Base-by-base conservation (phyloP, 1,140 invertebrate species). In the Anoplophora glabripennis region DNA sequence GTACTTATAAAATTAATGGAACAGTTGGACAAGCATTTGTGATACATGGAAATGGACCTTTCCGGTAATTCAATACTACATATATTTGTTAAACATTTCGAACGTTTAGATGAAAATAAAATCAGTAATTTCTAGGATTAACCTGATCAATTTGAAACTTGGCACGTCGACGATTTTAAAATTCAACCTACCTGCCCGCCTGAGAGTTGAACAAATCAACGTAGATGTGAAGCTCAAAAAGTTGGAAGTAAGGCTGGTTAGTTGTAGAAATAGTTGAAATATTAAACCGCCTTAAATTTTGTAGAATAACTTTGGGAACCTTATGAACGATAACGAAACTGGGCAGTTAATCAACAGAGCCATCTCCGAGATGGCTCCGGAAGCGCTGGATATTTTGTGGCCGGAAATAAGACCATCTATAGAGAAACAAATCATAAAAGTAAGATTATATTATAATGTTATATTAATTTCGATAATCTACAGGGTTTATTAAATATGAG, bases 341-440 rank as follows among this genome's bases (percentile, higher is more conserved):
- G 72, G 68, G 12, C 67, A 70, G 8, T 49, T 74, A 44, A 70
- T 74, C 44, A 76, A 76, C 55, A 71, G 67, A 52, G 71, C 70
- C 3, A 73, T 76, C 45, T 69, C 71, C 9, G 52, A 60, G 40
- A 49, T 76, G 40, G 72, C 71, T 7, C 73, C 74, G 21, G 70
- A 74, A 63, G 74, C 69, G 12, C 51, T 76, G 17, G 68, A 73
- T 48, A 72, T 69, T n/a, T 57, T 76, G 7, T 76, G 74, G 74
- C 72, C 73, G 4, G 73, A 73, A 45, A 64, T 76, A 1, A 71
- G 72, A 53, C 59, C 64, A 18, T 66, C 70, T 5, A 63, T 76
- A 7, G 63, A 72, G 18, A 64, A 70, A 59, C 66, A 72, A 67
- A 59, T 74, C n/a, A 69, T 63, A 58, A 57, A 64, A 41, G 72